These are phyloP conservation scores for Geophilus truncorum DNA, from an alignment of 2,888 invertebrate genomes.

Conservation along the genomic window DNA sequence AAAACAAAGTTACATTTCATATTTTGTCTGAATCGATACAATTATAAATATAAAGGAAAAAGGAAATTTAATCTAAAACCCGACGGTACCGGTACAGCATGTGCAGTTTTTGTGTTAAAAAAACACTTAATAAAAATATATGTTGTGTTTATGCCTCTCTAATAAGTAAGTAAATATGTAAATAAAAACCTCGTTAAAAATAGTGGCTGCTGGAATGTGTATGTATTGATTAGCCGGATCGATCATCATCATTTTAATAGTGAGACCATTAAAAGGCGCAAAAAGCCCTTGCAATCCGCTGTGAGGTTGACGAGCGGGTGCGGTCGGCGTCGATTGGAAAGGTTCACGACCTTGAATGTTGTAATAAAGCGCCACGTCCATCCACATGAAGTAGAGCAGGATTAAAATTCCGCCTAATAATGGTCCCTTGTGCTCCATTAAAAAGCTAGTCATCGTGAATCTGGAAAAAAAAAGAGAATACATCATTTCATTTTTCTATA, in stretches of 20 bases:
- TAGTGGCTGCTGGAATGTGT: slow-evolving; percentile 68
- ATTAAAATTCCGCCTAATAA: slow-evolving; percentile 8
- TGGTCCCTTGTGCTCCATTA: slow-evolving; percentile 27
- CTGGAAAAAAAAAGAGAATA: background rate
- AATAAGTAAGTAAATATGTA: too few species aligned
- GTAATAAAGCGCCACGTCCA: slow-evolving; percentile 35
- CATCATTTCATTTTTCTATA: too few species aligned
- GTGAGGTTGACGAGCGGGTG: background rate
- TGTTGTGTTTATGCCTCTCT: too few species aligned
- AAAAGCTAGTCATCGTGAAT: background rate
- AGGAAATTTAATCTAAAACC: too few species aligned
- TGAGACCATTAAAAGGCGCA: slow-evolving; percentile 71
- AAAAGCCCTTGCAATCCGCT: slow-evolving; percentile 43
- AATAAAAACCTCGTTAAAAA: slow-evolving; percentile 55
- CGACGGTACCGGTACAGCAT: too few species aligned
- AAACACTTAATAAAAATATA: too few species aligned
- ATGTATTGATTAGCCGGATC: slow-evolving; percentile 81
- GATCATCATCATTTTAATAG: slow-evolving; percentile 73
- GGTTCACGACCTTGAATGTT: slow-evolving; percentile 27
- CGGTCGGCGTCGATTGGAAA: background rate
- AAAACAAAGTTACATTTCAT: too few species aligned
- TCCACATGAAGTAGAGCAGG: slow-evolving; percentile 33
- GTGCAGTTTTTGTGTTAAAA: too few species aligned
- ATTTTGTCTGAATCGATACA: too few species aligned
- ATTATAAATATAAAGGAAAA: too few species aligned